phyloP scores from a whole-genome alignment of 35 echinoderm and acorn worm species.

The Diadema setosum region DNA sequence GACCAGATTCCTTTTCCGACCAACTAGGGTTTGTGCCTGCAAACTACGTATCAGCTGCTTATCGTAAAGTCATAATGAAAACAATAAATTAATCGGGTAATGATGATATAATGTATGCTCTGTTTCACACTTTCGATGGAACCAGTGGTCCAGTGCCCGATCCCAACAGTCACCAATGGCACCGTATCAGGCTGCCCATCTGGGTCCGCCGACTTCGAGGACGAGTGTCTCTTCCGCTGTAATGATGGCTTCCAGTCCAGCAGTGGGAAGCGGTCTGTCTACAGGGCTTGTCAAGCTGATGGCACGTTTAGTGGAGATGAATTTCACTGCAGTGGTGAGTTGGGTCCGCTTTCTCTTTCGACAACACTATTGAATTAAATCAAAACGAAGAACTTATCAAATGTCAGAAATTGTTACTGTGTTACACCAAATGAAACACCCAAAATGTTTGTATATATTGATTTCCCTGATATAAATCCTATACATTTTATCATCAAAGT shows the following conservation, averaged over 20 bases:
- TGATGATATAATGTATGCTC: no score
- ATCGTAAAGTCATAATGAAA: no score
- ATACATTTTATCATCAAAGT: no score
- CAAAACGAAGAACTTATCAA: not conserved
- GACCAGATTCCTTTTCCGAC: no score
- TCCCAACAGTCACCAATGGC: not conserved
- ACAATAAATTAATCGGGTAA: no score
- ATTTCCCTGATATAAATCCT: not conserved
- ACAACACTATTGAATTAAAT: not conserved
- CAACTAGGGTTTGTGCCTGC: no score
- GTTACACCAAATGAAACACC: not conserved
- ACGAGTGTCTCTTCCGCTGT: not conserved
- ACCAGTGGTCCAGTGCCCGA: not conserved
- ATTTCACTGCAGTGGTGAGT: not conserved
- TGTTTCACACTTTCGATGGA: no score
- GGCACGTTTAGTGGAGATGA: not conserved
- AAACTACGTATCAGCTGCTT: no score
- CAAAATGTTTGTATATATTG: not conserved
- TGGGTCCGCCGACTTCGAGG: not conserved
- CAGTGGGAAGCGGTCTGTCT: not conserved
- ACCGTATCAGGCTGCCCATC: not conserved
- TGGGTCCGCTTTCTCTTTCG: not conserved
- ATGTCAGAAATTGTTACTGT: not conserved
- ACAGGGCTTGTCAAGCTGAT: not conserved
- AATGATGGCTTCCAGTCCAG: not conserved